phyloP scores from a whole-genome alignment of 2,113 vertebrate species.

The Pontoporia blainvillei region DNA sequence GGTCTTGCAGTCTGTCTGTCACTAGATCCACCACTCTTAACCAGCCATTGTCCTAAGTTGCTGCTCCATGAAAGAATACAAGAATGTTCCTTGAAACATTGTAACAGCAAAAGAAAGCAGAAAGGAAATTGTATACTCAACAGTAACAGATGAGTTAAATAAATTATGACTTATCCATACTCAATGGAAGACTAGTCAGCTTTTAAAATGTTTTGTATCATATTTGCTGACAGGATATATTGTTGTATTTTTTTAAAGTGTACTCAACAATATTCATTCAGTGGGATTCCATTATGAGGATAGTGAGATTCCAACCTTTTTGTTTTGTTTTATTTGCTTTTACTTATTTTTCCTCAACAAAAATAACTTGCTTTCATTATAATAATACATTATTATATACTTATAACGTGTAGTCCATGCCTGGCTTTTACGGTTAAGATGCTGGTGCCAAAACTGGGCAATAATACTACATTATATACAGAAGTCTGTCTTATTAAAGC shows the following conservation, averaged over 20 bases:
- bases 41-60: background rate
- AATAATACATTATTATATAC: background rate
- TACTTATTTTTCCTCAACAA: background rate
- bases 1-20: background rate
- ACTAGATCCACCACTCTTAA: background rate
- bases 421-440: constrained; percentile 42
- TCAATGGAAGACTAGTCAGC: background rate
- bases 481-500: constrained; percentile 33
- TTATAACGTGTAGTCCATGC: background rate
- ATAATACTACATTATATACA: background rate
- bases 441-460: background rate
- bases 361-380: background rate
- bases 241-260: background rate
- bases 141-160: background rate
- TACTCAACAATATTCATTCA: background rate
- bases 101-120: background rate
- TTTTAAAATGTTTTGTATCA: background rate
- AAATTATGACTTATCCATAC: background rate
- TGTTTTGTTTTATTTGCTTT: background rate
- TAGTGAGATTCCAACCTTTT: background rate
- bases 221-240: background rate
- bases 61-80: background rate
- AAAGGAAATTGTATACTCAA: background rate
- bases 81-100: background rate
- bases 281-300: background rate